Evolutionary conservation across 64 coral and sea anemone species (phyloP).

Genomic region (Stylophora pistillata): DNA sequence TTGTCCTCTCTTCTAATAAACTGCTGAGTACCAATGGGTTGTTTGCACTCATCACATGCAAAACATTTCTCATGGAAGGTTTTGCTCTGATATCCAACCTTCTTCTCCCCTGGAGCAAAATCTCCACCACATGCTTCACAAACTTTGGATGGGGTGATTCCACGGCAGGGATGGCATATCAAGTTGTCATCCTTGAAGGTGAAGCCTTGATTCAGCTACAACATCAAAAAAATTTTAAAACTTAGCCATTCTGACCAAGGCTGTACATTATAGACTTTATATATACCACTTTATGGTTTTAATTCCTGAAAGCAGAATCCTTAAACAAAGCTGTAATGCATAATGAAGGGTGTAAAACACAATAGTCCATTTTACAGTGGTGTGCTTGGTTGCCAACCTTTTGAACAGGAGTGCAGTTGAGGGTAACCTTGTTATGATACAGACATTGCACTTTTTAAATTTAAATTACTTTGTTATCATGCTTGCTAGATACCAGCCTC

Average conservation of each 20-base stretch:
- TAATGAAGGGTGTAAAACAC: no score
- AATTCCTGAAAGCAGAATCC: no score
- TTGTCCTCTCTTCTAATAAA: constrained; percentile 94
- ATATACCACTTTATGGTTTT: background rate
- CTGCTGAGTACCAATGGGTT: constrained; percentile 94
- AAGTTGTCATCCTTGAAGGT: constrained; percentile 92
- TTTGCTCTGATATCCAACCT: constrained; percentile 95
- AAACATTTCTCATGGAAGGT: constrained; percentile 96
- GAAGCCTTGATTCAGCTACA: constrained; percentile 90
- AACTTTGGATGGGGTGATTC: constrained; percentile 88
- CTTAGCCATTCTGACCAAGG: background rate
- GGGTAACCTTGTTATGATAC: no score
- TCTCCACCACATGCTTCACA: constrained; percentile 83
- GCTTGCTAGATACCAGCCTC: no score
- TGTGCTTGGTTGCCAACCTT: no score
- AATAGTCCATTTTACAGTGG: no score
- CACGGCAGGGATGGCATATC: constrained; percentile 83
- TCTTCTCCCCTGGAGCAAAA: constrained; percentile 92
- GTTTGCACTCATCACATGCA: constrained; percentile 80
- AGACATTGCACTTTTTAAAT: no score
- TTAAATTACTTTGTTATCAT: no score
- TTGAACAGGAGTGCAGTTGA: no score
- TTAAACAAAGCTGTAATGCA: no score
- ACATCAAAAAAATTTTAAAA: background rate
- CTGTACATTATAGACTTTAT: background rate